Evolutionary conservation across 2,888 invertebrate species (phyloP), one percentile per base, ranked within the genome.

Genomic region (Coecobrya sp.): DNA sequence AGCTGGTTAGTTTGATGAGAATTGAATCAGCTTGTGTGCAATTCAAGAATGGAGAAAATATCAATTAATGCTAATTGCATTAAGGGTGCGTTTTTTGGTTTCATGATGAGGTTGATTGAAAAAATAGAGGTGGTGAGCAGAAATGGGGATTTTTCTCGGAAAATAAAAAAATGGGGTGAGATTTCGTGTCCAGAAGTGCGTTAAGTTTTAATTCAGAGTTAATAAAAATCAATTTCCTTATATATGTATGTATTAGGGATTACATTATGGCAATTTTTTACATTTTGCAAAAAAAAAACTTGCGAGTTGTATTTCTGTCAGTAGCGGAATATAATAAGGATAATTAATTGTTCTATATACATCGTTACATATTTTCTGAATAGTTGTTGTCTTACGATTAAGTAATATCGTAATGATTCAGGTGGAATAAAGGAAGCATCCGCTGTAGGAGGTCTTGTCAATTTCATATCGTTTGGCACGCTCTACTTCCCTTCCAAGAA

Each of bases 401-500:
- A 52, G 1, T 1, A 49, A 11, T 42, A 27, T 16, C 19, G 36
- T 8, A 36, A 42, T n/a, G 42, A 73, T 42, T 73, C 22, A 10
- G 45, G 0, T 2, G 7, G n/a, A 42, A 36, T 19, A 73, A 91
- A 94, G 94, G 94, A 94, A 94, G 89, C 93, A 88, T 82, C 19
- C 93, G 45, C 94, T 88, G 88, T 91, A 94, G 94, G 94, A 93
- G 94, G 94, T 93, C 93, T 92, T 93, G 93, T 94, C 93, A 93
- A 94, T 93, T 94, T 94, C 94, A 94, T 93, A 93, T 94, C 93
- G 94, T 94, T 94, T 94, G 93, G 94, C 94, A 94, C 94, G 94
- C 94, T 94, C 94, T 93, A 89, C 70, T 91, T 84, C 0, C 22
- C 13, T 84, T 68, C 22, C 62, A 86, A 36, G 62, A 22, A 27